Percentiles rank a stretch among this genome's conserved stretches.
phyloP scores from a whole-genome alignment of 2,113 vertebrate species.

The Lophius piscatorius region DNA sequence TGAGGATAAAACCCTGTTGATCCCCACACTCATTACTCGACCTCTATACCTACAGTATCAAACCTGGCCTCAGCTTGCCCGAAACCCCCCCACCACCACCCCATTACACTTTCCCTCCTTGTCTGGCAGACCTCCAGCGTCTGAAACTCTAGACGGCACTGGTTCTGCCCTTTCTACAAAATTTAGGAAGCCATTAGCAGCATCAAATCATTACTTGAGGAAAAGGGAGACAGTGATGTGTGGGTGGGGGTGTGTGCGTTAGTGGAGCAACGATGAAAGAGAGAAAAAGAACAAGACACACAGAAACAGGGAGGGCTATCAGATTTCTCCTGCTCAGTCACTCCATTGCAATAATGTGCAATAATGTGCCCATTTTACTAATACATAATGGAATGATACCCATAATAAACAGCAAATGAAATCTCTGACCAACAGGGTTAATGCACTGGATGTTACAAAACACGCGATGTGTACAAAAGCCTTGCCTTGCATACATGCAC shows the following conservation, averaged over 20 bases:
- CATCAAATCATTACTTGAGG: constrained; percentile 89
- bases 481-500: background rate
- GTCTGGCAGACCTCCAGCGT: constrained; percentile 74
- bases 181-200: constrained; percentile 95
- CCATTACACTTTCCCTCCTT: constrained; percentile 43
- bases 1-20: constrained; percentile 31
- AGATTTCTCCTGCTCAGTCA: constrained; percentile 87
- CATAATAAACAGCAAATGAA: constrained; percentile 67
- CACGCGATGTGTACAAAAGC: background rate
- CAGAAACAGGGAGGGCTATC: constrained; percentile 69
- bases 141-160: constrained; percentile 87
- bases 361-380: constrained; percentile 82
- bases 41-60: constrained; percentile 52
- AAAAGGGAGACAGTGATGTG: constrained; percentile 48
- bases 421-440: constrained; percentile 45
- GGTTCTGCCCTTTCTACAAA: constrained; percentile 88
- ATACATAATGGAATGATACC: constrained; percentile 76
- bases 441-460: constrained; percentile 21
- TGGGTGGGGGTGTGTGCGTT: background rate
- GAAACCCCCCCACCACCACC: background rate
- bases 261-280: constrained; percentile 11
- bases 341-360: constrained; percentile 89
- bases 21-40: constrained; percentile 35
- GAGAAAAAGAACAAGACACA: constrained; percentile 50
- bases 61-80: constrained; percentile 15